Evolutionary conservation across 2,113 vertebrate species (phyloP), one percentile per base, ranked within the genome.

Genomic region (Coturnix japonica): DNA sequence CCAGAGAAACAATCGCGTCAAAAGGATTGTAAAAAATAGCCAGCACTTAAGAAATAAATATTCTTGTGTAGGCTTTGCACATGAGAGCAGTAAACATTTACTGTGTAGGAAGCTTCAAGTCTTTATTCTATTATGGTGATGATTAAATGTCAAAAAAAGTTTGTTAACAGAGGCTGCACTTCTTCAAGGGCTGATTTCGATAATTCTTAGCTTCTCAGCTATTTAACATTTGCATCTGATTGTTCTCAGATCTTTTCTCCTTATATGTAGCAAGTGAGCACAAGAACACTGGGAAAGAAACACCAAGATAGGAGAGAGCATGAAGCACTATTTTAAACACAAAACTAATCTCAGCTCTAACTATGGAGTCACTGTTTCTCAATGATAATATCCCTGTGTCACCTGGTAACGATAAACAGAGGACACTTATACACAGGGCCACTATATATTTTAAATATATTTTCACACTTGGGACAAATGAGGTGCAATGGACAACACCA

Each of bases 171-270:
- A 69, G 8, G 64, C 31, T 77, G 37, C 51, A 71, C 37, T 80
- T 94, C 60, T 85, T 91, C 56, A 77, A 89, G 35, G 17, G 5
- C 19, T 85, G 70, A 77, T 73, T 91, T 81, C 63, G 81, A 76
- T 85, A 54, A 66, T 76, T 95, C 78, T 79, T 61, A 81, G 67
- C 59, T 93, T 92, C 56, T 74, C 72, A 74, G 54, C 35, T 82
- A 31, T 73, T 91, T 87, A 70, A 49, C 25, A 60, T 61, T 86
- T 76, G 18, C 33, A 54, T 57, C 66, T 81, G 6, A 80, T 87
- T 81, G 6, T 82, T 87, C 75, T 75, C 64, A 89, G 60, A 80
- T 67, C 21, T 80, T 33, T 92, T 16, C 33, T 85, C 81, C 60
- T 87, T 61, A 35, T 15, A 74, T 0, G 0, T 11, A 67, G 43